Percentiles rank a stretch among this genome's conserved stretches.
These are phyloP conservation scores for Protaetia brevitarsis DNA, from an alignment of 1,140 invertebrate genomes.

Conservation along the genomic window DNA sequence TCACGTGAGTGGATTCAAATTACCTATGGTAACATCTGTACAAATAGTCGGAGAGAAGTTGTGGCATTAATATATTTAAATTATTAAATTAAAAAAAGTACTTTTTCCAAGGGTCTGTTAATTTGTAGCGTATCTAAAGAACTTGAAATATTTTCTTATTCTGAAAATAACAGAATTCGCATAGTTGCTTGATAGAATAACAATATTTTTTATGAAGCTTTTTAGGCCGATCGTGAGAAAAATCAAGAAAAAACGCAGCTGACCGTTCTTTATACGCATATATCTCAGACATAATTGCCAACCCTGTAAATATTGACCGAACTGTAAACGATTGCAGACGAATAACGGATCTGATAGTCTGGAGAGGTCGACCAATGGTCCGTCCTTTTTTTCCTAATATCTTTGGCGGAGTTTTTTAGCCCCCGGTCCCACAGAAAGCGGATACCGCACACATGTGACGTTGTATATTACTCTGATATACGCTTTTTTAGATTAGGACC, in stretches of 20 bases:
- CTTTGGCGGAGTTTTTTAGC: conserved; percentile 26
- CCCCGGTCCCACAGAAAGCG: conserved; percentile 28
- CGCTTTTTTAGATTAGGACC: conserved; percentile 6
- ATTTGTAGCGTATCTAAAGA: no score
- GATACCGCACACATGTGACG: conserved; percentile 29
- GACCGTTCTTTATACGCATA: background rate
- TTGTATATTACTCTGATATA: conserved; percentile 13
- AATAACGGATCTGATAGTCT: conserved; percentile 16
- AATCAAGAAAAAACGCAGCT: background rate
- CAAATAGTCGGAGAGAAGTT: no score
- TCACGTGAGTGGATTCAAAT: no score
- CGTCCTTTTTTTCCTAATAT: background rate
- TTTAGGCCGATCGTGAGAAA: conserved; percentile 3
- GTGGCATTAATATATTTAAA: no score
- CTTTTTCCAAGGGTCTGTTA: no score
- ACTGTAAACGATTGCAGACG: conserved; percentile 25
- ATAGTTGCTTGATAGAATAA: no score
- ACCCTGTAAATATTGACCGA: conserved; percentile 27
- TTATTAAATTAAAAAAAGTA: no score
- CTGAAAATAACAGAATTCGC: no score
- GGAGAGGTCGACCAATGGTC: conserved; percentile 20
- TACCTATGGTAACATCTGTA: no score
- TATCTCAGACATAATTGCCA: conserved; percentile 20
- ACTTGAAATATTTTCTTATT: no score
- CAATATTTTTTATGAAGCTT: no score